phyloP scores from a whole-genome alignment of 1,140 invertebrate genomes.

The Drosophila bifasciata region DNA sequence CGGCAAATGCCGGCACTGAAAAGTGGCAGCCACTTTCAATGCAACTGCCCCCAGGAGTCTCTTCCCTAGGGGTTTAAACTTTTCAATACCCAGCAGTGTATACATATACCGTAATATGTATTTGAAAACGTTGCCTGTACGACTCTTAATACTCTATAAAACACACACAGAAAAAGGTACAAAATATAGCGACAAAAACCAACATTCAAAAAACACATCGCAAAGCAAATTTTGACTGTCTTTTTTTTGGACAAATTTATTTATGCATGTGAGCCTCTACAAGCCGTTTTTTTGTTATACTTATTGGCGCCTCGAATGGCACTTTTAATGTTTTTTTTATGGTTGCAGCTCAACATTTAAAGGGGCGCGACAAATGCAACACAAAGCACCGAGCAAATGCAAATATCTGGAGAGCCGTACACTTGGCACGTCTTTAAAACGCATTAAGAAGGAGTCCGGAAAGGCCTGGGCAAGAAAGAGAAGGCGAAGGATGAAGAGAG shows the following conservation, averaged over 20 bases:
- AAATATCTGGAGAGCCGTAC: slow-evolving; percentile 32
- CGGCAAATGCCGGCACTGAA: slow-evolving; percentile 50
- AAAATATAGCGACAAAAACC: background rate
- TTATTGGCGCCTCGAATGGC: slow-evolving; percentile 40
- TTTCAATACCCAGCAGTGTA: slow-evolving; percentile 3
- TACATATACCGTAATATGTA: background rate
- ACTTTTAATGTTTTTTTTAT: slow-evolving; percentile 38
- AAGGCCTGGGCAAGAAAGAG: slow-evolving; percentile 22
- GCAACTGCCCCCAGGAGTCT: slow-evolving; percentile 9
- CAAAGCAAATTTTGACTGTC: slow-evolving; percentile 64
- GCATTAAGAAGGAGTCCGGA: slow-evolving; percentile 59
- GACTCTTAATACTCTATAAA: background rate
- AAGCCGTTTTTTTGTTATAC: slow-evolving; percentile 58
- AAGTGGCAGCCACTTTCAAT: slow-evolving; percentile 63
- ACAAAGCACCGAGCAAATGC: slow-evolving; percentile 41
- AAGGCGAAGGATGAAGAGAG: slow-evolving; percentile 3
- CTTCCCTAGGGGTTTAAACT: background rate
- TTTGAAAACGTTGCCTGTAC: background rate
- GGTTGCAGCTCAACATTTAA: slow-evolving; percentile 52
- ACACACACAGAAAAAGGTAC: background rate
- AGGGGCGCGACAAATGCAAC: slow-evolving; percentile 13
- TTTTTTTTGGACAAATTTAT: slow-evolving; percentile 14
- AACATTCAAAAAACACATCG: slow-evolving; percentile 15
- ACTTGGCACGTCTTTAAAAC: slow-evolving; percentile 51
- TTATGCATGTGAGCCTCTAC: slow-evolving; percentile 47